phyloP scores from a whole-genome alignment of 2,113 vertebrate species.

The Corythornis madagascariensis region DNA sequence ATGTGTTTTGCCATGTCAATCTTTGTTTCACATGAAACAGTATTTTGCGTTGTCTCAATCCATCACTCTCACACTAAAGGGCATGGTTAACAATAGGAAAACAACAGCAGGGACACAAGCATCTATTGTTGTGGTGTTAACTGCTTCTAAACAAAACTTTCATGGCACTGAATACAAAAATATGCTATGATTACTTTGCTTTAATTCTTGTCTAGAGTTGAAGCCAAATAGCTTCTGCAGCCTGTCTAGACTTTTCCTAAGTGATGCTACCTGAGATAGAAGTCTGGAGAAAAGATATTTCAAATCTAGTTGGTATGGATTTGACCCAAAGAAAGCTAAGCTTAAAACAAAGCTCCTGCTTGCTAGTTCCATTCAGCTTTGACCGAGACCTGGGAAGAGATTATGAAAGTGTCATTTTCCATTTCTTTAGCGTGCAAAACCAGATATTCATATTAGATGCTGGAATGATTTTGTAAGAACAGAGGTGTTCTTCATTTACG shows the following conservation, averaged over 20 bases:
- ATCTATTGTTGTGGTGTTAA: background rate
- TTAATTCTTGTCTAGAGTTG: background rate
- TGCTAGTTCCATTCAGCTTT: background rate
- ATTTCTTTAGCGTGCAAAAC: background rate
- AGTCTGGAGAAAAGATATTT: background rate
- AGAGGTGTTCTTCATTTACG: background rate
- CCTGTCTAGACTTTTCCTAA: background rate
- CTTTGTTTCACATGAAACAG: background rate
- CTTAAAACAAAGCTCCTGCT: background rate
- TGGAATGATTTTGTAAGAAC: background rate
- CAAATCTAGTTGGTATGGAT: background rate
- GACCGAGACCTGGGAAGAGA: background rate
- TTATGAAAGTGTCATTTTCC: background rate
- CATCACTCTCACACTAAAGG: background rate
- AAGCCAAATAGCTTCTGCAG: background rate
- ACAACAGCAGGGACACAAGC: background rate
- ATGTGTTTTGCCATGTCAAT: background rate
- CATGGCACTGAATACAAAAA: background rate
- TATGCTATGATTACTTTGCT: background rate
- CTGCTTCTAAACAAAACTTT: background rate
- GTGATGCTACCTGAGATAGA: background rate
- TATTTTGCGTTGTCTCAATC: background rate
- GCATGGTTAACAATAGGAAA: background rate
- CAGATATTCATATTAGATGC: background rate
- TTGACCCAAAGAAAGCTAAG: background rate